Conservation (phyloP, 2,888 invertebrate species). For the Arctia plantaginis region DNA sequence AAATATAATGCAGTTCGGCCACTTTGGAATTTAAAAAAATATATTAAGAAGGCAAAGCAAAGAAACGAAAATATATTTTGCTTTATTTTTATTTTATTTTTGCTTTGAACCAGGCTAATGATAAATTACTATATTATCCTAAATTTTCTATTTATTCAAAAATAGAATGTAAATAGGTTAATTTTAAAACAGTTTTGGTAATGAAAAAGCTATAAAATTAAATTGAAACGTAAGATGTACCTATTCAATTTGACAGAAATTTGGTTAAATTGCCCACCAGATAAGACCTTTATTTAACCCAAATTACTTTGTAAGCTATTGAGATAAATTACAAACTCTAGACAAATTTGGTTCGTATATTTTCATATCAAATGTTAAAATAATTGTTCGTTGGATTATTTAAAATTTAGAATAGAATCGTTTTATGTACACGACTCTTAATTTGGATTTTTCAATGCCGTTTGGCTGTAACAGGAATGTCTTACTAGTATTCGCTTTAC, state of each 20-base stretch:
- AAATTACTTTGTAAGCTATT: background rate
- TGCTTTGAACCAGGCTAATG: no score
- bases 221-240: background rate
- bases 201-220: background rate
- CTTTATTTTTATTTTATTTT: no score
- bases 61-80: no score
- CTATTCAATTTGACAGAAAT: constrained; percentile 1
- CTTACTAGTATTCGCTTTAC: no score
- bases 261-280: background rate
- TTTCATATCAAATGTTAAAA: background rate
- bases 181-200: background rate
- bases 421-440: background rate
- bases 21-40: no score
- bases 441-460: no score
- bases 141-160: background rate
- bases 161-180: background rate
- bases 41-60: no score
- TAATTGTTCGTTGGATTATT: background rate
- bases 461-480: no score
- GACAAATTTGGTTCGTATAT: background rate
- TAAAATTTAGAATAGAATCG: background rate
- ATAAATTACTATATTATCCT: background rate
- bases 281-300: background rate
- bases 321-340: background rate
- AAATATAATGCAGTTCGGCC: no score